Evolutionary conservation across 2,888 invertebrate genomes (phyloP), one percentile per base, ranked within the genome.

Genomic region (Torymus tubicola): DNA sequence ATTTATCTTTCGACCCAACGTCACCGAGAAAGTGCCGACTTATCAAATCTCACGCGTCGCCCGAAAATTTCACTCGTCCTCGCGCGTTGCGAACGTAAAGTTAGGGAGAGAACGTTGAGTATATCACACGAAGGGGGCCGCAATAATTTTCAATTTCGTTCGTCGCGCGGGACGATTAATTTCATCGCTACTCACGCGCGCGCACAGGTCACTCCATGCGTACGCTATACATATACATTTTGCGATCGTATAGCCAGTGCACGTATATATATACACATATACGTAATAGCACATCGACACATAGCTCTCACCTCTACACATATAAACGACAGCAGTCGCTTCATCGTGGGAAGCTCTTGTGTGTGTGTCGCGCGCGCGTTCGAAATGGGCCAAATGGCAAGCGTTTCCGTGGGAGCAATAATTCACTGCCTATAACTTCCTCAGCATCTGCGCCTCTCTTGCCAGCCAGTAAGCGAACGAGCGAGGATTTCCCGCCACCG

Each of bases 391-490:
- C 85, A 83, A 85, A 84, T 82, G 83, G 82, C 73, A 82, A 61
- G 65, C 57, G 81, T 84, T 83, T 79, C 76, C 83, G 65, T 78
- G 74, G 64, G 77, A 65, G 83, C 83, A 79, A 86, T 86, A 86
- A 86, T 83, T 86, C 84, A 86, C 82, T 24, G 73, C n/a, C 81
- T 79, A 42, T 42, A 75, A 82, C 85, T 86, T 86, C 85, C 85
- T 85, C 79, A 81, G 82, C 87, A 86, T 87, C 87, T 87, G 86
- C 84, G 84, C 80, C 74, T 18, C 77, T 82, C 79, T 60, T 55
- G 52, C 31, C 31, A n/a, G 64, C 57, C 3, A 31, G 57, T 50
- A 52, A 18, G 21, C 70, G 53, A 65, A 42, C 58, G 58, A 18
- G 21, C 70, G 31, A 65, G 53, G 42, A 31, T 80, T 80, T 79